Evolutionary conservation across 2,888 invertebrate genomes (phyloP).

Genomic region (Cosmorhoe ocellata): DNA sequence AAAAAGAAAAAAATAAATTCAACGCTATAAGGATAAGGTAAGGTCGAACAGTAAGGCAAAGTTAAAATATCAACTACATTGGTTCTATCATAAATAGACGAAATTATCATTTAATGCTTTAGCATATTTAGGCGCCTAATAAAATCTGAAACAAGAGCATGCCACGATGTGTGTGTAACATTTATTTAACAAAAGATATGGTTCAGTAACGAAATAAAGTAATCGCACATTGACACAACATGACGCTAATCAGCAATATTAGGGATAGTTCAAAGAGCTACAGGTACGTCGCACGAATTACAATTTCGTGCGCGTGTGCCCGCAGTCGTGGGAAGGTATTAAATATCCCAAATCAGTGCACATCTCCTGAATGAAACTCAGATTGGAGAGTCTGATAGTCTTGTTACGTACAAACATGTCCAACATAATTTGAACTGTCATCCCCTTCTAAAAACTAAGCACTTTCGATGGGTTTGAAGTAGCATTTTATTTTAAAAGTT

Average conservation of each 20-base stretch:
- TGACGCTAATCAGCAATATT: conserved; percentile 26
- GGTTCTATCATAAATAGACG: too few relatives aligned
- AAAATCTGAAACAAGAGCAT: too few relatives aligned
- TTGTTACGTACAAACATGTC: conserved; percentile 47
- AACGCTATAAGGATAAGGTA: too few relatives aligned
- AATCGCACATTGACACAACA: conserved; percentile 1
- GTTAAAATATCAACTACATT: too few relatives aligned
- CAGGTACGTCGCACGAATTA: conserved; percentile 51
- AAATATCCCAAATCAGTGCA: conserved; percentile 69
- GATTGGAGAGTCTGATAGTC: conserved; percentile 67
- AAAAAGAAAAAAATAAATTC: too few relatives aligned
- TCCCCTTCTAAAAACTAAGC: conserved; percentile 34
- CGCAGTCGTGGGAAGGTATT: conserved; percentile 76
- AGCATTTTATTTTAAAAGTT: conserved; percentile 37
- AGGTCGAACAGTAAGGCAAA: too few relatives aligned
- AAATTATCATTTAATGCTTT: too few relatives aligned
- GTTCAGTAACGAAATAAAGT: background rate
- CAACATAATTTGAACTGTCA: conserved; percentile 47
- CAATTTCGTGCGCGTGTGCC: conserved; percentile 59
- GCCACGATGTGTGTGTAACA: too few relatives aligned
- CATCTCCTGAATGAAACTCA: conserved; percentile 64
- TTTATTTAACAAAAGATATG: background rate
- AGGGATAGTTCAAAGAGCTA: conserved; percentile 24
- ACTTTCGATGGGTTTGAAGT: background rate
- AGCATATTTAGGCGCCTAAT: too few relatives aligned